Conservation (phyloP, 2,888 invertebrate species). For the Aethes cnicana region DNA sequence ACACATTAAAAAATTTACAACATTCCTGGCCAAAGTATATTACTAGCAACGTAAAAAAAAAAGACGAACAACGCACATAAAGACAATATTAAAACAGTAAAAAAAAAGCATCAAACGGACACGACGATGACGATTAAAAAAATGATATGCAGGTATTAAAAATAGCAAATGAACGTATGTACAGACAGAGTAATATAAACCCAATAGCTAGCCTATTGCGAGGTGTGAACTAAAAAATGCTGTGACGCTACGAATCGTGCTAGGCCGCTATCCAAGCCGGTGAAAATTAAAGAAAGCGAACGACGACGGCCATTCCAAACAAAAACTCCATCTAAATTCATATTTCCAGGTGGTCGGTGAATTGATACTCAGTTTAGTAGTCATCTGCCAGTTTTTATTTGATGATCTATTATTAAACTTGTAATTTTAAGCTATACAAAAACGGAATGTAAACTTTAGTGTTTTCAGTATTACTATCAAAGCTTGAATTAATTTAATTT, state of each 20-base stretch:
- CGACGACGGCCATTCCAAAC: constrained; percentile 37
- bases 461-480: too few relatives aligned
- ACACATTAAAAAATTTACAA: too few relatives aligned
- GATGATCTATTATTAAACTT: too few relatives aligned
- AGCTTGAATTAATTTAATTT: too few relatives aligned
- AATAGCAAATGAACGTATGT: neutral
- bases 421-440: too few relatives aligned
- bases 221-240: constrained; percentile 6
- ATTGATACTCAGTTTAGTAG: too few relatives aligned
- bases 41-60: too few relatives aligned
- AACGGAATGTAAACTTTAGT: too few relatives aligned
- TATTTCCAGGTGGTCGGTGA: too few relatives aligned
- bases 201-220: neutral
- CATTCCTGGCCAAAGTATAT: too few relatives aligned
- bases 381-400: too few relatives aligned
- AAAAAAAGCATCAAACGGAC: neutral
- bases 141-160: neutral
- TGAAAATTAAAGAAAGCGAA: constrained; percentile 19
- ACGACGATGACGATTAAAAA: neutral
- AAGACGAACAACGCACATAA: too few relatives aligned
- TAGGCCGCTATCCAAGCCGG: constrained; percentile 1
- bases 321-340: constrained; percentile 54
- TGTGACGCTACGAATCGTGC: constrained; percentile 15
- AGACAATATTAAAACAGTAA: neutral
- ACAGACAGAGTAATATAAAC: constrained; percentile 5